Conservation (phyloP, 2,797 vertebrate species). For the Allobates femoralis region DNA sequence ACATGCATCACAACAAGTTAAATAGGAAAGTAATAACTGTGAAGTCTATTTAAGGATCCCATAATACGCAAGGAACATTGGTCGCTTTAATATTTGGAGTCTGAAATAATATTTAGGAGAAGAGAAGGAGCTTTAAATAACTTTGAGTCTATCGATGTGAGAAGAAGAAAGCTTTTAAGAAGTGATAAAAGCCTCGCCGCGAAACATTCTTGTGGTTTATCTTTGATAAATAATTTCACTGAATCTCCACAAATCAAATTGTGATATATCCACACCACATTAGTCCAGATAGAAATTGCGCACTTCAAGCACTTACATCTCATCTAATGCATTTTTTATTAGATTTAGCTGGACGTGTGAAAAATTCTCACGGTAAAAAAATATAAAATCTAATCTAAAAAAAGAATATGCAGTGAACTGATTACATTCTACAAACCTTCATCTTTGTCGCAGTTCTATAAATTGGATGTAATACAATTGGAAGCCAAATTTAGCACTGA, state of each 20-base stretch:
- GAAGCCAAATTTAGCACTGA: background rate
- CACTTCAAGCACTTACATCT: slow-evolving; percentile 47
- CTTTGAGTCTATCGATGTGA: slow-evolving; percentile 13
- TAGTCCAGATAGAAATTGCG: slow-evolving; percentile 41
- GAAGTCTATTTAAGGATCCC: slow-evolving; percentile 7
- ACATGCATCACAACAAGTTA: slow-evolving; percentile 46
- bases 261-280: slow-evolving; percentile 48
- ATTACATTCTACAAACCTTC: slow-evolving; percentile 19
- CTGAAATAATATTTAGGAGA: slow-evolving; percentile 47
- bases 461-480: slow-evolving; percentile 1
- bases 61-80: background rate
- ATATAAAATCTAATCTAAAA: background rate
- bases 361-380: slow-evolving; percentile 14
- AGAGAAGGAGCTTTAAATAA: slow-evolving; percentile 30
- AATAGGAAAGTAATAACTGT: slow-evolving; percentile 43
- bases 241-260: slow-evolving; percentile 61
- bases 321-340: slow-evolving; percentile 52
- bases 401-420: slow-evolving; percentile 8
- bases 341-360: slow-evolving; percentile 8
- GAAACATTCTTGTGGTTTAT: slow-evolving; percentile 43
- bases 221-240: slow-evolving; percentile 57
- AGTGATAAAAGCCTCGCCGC: slow-evolving; percentile 41
- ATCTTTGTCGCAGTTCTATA: background rate
- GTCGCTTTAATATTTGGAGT: slow-evolving; percentile 9
- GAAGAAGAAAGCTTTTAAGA: slow-evolving; percentile 57